phyloP scores from a whole-genome alignment of 2,888 invertebrate genomes.

The Petrophora chlorosata region DNA sequence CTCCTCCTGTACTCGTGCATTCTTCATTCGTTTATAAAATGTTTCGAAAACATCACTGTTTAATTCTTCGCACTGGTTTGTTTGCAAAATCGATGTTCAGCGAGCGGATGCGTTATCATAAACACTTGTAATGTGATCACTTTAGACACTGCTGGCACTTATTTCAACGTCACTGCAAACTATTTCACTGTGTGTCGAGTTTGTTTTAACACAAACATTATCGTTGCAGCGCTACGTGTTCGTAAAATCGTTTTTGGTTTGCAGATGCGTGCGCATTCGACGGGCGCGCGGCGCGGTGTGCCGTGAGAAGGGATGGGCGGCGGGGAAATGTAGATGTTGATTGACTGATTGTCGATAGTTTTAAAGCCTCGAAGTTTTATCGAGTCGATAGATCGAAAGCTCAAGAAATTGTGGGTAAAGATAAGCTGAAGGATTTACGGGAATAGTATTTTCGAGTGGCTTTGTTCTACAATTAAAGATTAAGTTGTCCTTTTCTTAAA shows the following conservation, averaged over 20 bases:
- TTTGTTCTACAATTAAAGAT: no score
- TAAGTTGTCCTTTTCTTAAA: no score
- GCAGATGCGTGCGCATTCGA: constrained; percentile 44
- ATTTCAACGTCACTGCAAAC: constrained; percentile 11
- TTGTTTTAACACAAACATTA: constrained; percentile 25
- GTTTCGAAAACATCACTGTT: constrained; percentile 15
- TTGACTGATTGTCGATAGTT: constrained; percentile 11
- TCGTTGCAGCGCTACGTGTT: constrained; percentile 4
- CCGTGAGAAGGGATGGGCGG: not conserved
- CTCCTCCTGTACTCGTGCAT: constrained; percentile 6
- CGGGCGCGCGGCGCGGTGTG: constrained; percentile 40
- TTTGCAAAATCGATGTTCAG: constrained; percentile 27
- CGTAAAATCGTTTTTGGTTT: constrained; percentile 6
- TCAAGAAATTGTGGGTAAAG: no score
- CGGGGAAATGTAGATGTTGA: no score
- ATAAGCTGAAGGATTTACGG: no score
- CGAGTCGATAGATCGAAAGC: no score
- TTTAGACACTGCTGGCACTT: constrained; percentile 1
- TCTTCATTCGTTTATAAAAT: constrained; percentile 3
- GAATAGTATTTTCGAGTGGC: no score
- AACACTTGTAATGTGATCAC: constrained; percentile 19
- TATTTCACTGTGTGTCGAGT: constrained; percentile 25
- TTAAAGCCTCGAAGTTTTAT: not conserved
- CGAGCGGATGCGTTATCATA: constrained; percentile 17
- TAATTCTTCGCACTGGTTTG: constrained; percentile 18